Conservation (phyloP, 92 coral and sea anemone genomes). For the Parazoanthus darwini region DNA sequence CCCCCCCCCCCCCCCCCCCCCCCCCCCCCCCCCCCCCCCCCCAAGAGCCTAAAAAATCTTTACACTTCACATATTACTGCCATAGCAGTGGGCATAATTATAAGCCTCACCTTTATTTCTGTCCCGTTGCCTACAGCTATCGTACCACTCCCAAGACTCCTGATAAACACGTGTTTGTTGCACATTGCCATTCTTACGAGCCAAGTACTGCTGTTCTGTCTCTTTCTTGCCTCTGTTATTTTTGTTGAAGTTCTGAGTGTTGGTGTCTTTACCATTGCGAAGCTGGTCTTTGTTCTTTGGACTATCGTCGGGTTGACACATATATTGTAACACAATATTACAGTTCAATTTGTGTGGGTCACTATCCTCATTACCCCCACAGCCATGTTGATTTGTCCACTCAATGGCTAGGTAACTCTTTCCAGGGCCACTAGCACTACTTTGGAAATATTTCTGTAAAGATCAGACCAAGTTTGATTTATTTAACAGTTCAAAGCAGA, state of each 20-base stretch:
- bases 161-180: conserved; percentile 65
- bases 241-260: conserved; percentile 70
- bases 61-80: too few relatives aligned
- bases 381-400: conserved; percentile 99
- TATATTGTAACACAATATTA: conserved; percentile 84
- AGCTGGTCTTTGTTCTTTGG: conserved; percentile 51
- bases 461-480: too few relatives aligned
- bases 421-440: conserved; percentile 63
- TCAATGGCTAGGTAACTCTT: conserved; percentile 86
- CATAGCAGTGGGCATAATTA: too few relatives aligned
- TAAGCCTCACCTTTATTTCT: conserved; percentile 72
- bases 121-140: conserved; percentile 79
- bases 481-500: neutral
- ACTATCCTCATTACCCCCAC: conserved; percentile 88
- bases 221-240: conserved; percentile 42
- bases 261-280: conserved; percentile 82
- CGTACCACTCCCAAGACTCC: conserved; percentile 97
- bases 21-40: too few relatives aligned
- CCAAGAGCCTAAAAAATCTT: too few relatives aligned
- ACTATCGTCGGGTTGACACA: conserved; percentile 66
- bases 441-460: conserved; percentile 74
- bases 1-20: too few relatives aligned
- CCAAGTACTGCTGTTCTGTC: conserved; percentile 50
- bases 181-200: conserved; percentile 59
- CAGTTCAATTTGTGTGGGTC: conserved; percentile 97